Evolutionary conservation across 2,888 invertebrate genomes (phyloP).

Genomic region (Antheraea assamensis): DNA sequence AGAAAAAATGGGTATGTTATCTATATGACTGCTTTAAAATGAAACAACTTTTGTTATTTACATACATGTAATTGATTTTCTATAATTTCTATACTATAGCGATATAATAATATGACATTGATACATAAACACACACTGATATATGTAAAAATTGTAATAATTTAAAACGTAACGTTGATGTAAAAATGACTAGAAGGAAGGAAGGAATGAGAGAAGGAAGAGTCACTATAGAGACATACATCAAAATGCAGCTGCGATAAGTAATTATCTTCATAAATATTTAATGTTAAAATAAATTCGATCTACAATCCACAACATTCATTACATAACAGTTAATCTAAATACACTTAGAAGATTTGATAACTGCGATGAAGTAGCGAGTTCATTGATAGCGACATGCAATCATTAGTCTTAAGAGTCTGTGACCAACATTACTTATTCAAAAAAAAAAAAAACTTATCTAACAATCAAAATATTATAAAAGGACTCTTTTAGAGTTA

Average conservation of each 20-base stretch:
- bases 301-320: background rate
- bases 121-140: slow-evolving; percentile 30
- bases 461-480: background rate
- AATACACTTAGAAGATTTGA: background rate
- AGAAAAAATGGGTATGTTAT: background rate
- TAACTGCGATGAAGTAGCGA: background rate
- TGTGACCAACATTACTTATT: background rate
- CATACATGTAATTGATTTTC: slow-evolving; percentile 68
- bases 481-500: background rate
- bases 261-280: background rate
- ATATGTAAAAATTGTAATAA: slow-evolving; percentile 16
- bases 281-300: background rate
- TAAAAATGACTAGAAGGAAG: background rate
- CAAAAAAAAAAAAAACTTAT: background rate
- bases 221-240: background rate
- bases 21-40: background rate
- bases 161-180: slow-evolving; percentile 7
- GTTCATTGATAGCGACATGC: background rate
- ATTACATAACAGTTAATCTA: background rate
- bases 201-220: background rate
- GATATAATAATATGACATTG: slow-evolving; percentile 51
- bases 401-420: background rate
- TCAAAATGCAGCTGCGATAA: background rate
- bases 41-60: slow-evolving; percentile 43
- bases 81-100: slow-evolving; percentile 62